A percentile compares a stretch with the other conserved stretches of the same genome.
These are phyloP conservation scores for Pempheris klunzingeri DNA, from an alignment of 2,797 vertebrate genomes.

Conservation along the genomic window DNA sequence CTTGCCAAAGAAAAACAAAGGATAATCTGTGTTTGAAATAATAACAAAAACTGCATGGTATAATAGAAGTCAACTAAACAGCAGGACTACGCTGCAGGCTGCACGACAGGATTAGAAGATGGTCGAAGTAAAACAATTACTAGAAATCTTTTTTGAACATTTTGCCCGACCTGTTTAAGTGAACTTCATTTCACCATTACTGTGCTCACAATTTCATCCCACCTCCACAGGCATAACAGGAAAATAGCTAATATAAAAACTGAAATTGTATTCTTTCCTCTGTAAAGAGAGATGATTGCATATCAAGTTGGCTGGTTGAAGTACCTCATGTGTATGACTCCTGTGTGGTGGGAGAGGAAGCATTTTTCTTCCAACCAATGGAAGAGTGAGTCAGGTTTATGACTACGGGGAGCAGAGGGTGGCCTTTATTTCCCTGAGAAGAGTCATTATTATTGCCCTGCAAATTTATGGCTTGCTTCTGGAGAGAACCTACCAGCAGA, in stretches of 20 bases:
- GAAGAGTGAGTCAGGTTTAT: conserved; percentile 86
- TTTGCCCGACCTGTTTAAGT: conserved; percentile 54
- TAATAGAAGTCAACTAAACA: neutral
- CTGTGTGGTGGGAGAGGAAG: conserved; percentile 78
- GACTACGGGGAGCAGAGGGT: conserved; percentile 84
- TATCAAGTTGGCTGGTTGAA: conserved; percentile 83
- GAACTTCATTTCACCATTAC: conserved; percentile 65
- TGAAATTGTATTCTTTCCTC: conserved; percentile 81
- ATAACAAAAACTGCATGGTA: neutral
- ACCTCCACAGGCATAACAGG: conserved; percentile 72
- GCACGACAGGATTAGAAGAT: conserved; percentile 21
- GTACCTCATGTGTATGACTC: conserved; percentile 80
- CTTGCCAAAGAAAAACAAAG: neutral
- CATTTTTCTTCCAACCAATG: conserved; percentile 85
- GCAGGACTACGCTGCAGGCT: neutral
- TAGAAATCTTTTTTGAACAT: conserved; percentile 45
- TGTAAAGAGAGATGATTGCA: conserved; percentile 83
- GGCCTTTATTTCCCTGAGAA: conserved; percentile 87
- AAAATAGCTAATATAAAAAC: conserved; percentile 79
- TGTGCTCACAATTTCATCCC: conserved; percentile 52
- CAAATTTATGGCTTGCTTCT: conserved; percentile 85
- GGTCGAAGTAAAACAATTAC: conserved; percentile 36
- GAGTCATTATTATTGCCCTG: conserved; percentile 86
- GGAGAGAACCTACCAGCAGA: conserved; percentile 82
- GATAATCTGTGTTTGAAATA: neutral